Evolutionary conservation across 1,140 invertebrate species (phyloP).

Genomic region (Cyclina sinensis): DNA sequence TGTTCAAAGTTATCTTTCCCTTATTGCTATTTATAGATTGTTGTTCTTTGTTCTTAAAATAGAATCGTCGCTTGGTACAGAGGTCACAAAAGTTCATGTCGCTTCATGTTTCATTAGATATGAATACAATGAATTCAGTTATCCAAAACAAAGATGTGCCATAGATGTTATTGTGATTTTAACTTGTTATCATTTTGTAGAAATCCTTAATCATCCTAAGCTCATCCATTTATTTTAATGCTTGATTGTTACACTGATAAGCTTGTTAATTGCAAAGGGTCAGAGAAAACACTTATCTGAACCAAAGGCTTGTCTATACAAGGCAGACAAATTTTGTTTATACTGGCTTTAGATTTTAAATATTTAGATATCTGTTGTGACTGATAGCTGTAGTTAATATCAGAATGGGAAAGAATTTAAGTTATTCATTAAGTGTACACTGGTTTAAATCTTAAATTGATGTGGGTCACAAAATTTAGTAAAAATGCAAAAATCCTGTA

Average conservation of each 20-base stretch:
- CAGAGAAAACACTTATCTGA: background rate
- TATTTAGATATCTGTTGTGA: no score
- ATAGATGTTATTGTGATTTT: constrained; percentile 40
- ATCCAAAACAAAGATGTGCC: constrained; percentile 41
- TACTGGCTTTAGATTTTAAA: background rate
- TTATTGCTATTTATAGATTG: constrained; percentile 48
- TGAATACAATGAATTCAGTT: background rate
- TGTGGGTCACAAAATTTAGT: no score
- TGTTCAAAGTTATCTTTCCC: constrained; percentile 30
- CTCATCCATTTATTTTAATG: constrained; percentile 40
- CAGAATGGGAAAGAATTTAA: no score
- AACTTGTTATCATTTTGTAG: constrained; percentile 15
- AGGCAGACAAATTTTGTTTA: background rate
- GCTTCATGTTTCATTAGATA: constrained; percentile 22
- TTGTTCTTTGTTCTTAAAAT: constrained; percentile 64
- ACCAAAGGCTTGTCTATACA: background rate
- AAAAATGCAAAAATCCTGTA: no score
- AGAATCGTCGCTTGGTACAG: constrained; percentile 60
- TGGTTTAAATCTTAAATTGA: no score
- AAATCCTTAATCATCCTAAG: constrained; percentile 35
- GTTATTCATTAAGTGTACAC: no score
- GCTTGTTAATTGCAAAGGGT: background rate
- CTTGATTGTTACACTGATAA: constrained; percentile 1
- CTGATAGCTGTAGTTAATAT: no score
- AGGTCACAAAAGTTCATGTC: constrained; percentile 64